A percentile compares a stretch with the other conserved stretches of the same genome.
Evolutionary conservation across 2,113 vertebrate genomes (phyloP).

Genomic region (Perca schrenkii): DNA sequence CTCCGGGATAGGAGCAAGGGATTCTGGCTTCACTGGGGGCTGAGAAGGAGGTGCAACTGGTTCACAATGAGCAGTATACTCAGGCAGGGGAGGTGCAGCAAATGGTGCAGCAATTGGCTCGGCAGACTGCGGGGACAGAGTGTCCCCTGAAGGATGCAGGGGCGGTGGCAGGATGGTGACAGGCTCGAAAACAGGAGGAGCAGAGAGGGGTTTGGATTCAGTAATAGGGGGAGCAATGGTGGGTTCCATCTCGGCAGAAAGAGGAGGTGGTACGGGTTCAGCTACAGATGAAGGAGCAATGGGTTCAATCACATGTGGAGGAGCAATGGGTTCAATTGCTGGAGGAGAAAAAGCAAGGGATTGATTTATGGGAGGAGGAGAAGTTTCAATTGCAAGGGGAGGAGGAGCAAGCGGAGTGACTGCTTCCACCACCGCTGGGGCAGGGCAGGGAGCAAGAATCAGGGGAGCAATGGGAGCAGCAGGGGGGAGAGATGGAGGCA

Average conservation of each 20-base stretch:
- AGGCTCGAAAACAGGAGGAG: conserved; percentile 53
- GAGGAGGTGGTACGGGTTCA: conserved; percentile 48
- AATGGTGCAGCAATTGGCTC: conserved; percentile 58
- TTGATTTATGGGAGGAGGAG: conserved; percentile 40
- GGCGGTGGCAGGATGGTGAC: conserved; percentile 30
- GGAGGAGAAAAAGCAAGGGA: conserved; percentile 32
- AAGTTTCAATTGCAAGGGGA: conserved; percentile 42
- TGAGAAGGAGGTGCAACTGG: conserved; percentile 72
- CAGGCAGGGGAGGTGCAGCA: conserved; percentile 55
- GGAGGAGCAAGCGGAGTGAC: conserved; percentile 39
- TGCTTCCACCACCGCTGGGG: conserved; percentile 49
- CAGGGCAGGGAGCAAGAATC: conserved; percentile 27
- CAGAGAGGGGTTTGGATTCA: conserved; percentile 44
- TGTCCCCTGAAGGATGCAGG: conserved; percentile 38
- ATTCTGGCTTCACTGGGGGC: conserved; percentile 56
- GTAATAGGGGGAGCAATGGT: conserved; percentile 21
- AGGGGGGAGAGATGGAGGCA: conserved; percentile 31
- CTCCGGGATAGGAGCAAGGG: conserved; percentile 52
- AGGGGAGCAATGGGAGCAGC: conserved; percentile 27
- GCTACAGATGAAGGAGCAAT: conserved; percentile 44
- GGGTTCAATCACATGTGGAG: conserved; percentile 53
- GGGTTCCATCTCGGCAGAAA: conserved; percentile 38
- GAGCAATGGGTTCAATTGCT: conserved; percentile 49
- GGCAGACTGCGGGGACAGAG: conserved; percentile 44
- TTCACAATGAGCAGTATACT: conserved; percentile 73